Evolutionary conservation across 1,140 invertebrate genomes (phyloP), one percentile per base, ranked within the genome.

Genomic region (Tetraneura akinire): DNA sequence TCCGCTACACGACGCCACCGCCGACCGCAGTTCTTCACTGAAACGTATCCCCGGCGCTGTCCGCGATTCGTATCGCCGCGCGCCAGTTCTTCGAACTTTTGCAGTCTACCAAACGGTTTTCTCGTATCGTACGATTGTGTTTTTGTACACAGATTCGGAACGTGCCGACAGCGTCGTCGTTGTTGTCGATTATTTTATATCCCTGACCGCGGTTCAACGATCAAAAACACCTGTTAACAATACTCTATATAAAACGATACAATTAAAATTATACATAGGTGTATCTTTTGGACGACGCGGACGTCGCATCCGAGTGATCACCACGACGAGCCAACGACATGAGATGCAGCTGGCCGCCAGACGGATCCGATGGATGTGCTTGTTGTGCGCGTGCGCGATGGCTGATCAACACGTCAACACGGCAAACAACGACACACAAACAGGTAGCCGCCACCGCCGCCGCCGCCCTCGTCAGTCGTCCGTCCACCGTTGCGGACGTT

Each of bases 311-410:
- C 10, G n/a, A 18, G 51, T 26, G 29, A 21, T 42, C 51, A 78
- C 37, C 37, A 60, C 74, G 53, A 78, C 74, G 51, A 78, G 51
- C 51, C 55, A 55, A 78, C 74, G 55, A 45, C 74, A 78, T 78
- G 74, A 78, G 53, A 78, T 78, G 74, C 74, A 45, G 74, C n/a
- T 71, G 68, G 68, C 68, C 68, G 74, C 21, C 74, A 78, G 55
- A 62, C 53, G 74, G 74, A 78, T 78, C 32, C 74, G 74, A 29
- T 78, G 74, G 74, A 62, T 78, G 74, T 78, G 74, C 23, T 60
- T 78, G 55, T 47, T 78, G 74, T 78, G 74, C 55, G 74, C 74
- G 32, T 78, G 74, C 55, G 74, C 74, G 13, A 55, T 78, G 51
- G 74, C 74, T 55, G 74, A 78, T 47, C 74, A 78, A 62, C 53